phyloP scores from a whole-genome alignment of 1,140 invertebrate genomes.

The Mesaphorura yosii region DNA sequence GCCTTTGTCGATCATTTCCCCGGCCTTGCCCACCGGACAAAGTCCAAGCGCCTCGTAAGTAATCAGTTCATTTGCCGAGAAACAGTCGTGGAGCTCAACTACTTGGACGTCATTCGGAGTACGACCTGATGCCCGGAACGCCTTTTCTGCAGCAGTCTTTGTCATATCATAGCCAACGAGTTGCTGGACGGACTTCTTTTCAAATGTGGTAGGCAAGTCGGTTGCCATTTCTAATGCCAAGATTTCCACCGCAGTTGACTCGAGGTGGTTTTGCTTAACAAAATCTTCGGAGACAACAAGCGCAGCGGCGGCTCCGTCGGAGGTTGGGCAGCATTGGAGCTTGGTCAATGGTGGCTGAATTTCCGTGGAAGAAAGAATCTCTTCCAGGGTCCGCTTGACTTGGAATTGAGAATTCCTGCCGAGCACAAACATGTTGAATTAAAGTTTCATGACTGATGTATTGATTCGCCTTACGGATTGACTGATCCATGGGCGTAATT shows the following conservation, averaged over 20 bases:
- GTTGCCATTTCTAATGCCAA: conserved; percentile 92
- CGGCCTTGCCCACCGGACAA: conserved; percentile 78
- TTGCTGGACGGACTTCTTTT: conserved; percentile 75
- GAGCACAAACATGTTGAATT: neutral
- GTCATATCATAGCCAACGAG: conserved; percentile 95
- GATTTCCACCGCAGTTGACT: conserved; percentile 83
- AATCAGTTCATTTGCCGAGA: conserved; percentile 93
- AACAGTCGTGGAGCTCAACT: conserved; percentile 98
- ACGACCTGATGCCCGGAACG: conserved; percentile 66
- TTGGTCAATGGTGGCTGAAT: conserved; percentile 86
- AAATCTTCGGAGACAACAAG: conserved; percentile 84
- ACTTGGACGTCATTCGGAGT: conserved; percentile 77
- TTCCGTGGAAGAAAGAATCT: conserved; percentile 71
- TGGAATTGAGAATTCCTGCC: conserved; percentile 76
- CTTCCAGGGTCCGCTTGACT: conserved; percentile 74
- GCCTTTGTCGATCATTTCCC: conserved; percentile 80
- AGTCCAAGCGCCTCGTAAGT: conserved; percentile 95
- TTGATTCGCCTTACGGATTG: conserved; percentile 62
- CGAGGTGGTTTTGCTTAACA: conserved; percentile 65
- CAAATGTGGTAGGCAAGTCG: conserved; percentile 74
- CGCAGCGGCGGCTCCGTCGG: conserved; percentile 86
- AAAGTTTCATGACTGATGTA: neutral
- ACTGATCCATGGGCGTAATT: conserved; percentile 94
- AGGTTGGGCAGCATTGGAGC: conserved; percentile 92
- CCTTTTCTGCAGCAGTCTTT: conserved; percentile 60